Base-by-base conservation (phyloP, 2,888 invertebrate species). In the Sarcophaga subvicina region DNA sequence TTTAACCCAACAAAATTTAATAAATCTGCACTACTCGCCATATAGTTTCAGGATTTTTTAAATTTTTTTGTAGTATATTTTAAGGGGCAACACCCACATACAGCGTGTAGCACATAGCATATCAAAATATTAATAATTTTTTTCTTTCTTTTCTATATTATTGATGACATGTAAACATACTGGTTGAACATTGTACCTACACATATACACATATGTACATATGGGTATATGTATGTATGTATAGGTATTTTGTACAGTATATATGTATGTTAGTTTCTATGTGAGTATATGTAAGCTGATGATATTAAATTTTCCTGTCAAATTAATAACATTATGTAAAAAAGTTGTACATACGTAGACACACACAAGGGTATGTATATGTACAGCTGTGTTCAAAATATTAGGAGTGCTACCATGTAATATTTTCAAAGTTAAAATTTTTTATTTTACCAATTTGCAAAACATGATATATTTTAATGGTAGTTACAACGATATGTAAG, bases 261-360 rank as follows among this genome's bases (percentile, higher is more conserved):
- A 22, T 47, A 27, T 60, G 25, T 67, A 59, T 22, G 22, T 22
- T 22, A 76, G 22, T 17, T 64, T 75, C 70, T 69, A 14, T 37
- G 6, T 37, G 37, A 37, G 37, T 49, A 49, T 14, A 62, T 79
- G 59, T 81, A 82, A 87, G 81, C 78, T 84, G 81, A 66, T 87
- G 81, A 84, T 87, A 87, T 87, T 84, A 87, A 84, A 84, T 82
- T 79, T 87, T 75, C 84, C 81, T 84, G 87, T 87, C 84, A 87
- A 87, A 87, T 84, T 87, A 87, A 87, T 87, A 87, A 84, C 75
- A 87, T 86, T 86, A 86, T 79, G 81, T 80, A 80, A 76, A 84
- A 80, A 84, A 76, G 80, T 84, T 76, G 69, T 54, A 63, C 76
- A 37, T 37, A 37, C 37, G 6, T 6, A 37, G 37, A 37, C 0